These are phyloP conservation scores for Hecatera dysodea DNA, from an alignment of 2,888 invertebrate species.

Conservation along the genomic window DNA sequence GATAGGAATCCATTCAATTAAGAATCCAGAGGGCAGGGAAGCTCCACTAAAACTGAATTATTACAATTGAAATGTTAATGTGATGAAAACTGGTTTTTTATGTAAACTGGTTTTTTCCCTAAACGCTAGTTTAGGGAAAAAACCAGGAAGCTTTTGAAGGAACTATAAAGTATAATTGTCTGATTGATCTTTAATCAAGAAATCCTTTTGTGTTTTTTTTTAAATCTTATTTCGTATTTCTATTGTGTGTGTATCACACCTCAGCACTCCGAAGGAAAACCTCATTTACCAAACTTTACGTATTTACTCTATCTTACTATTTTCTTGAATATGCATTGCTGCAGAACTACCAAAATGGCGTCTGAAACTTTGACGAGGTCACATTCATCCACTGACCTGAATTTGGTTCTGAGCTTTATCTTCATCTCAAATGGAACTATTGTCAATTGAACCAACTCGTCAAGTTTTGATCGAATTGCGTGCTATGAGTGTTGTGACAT, in stretches of 20 bases:
- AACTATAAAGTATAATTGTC: no score
- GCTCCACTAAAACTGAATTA: conserved; percentile 39
- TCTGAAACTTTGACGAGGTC: conserved; percentile 48
- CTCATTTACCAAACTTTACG: not conserved
- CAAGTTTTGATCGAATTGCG: conserved; percentile 29
- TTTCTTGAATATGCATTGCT: conserved; percentile 17
- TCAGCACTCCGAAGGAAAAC: not conserved
- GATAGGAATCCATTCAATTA: conserved; percentile 62
- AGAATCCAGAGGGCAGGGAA: conserved; percentile 29
- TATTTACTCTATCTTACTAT: not conserved
- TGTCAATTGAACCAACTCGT: conserved; percentile 46
- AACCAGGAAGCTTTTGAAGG: no score
- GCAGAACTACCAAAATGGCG: conserved; percentile 34
- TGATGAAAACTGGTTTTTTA: not conserved
- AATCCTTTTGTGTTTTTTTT: no score
- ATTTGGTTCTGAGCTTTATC: conserved; percentile 45
- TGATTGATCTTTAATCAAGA: no score
- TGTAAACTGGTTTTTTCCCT: not conserved
- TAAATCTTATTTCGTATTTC: not conserved
- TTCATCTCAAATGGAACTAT: conserved; percentile 40
- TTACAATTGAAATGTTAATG: conserved; percentile 22
- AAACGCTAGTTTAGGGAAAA: not conserved
- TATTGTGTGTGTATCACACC: not conserved
- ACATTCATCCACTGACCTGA: conserved; percentile 49
- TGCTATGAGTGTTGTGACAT: conserved; percentile 3